Evolutionary conservation across 2,888 invertebrate genomes (phyloP).

Genomic region (Caenorhabditis panamensis): DNA sequence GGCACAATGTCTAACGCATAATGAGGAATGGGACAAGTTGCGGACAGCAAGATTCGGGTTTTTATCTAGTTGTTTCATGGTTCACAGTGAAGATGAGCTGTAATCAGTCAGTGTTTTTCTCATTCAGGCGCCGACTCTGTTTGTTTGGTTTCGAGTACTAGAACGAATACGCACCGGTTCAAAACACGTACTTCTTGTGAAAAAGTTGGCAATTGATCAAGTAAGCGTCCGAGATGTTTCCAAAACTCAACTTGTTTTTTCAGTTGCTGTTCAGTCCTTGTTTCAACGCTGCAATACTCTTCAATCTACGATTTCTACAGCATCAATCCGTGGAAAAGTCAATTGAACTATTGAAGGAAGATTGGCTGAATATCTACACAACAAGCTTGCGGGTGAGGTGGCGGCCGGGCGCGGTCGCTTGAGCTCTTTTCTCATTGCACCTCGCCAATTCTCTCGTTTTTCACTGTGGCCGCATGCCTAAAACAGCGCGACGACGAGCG

Average conservation of each 20-base stretch:
- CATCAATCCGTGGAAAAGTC: conserved; percentile 45
- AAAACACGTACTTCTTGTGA: conserved; percentile 12
- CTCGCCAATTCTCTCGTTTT: background rate
- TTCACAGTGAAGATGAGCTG: background rate
- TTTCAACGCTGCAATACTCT: conserved; percentile 54
- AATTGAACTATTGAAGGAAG: conserved; percentile 41
- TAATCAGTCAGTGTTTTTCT: background rate
- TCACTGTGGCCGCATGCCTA: background rate
- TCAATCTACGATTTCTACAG: conserved; percentile 54
- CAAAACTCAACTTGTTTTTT: conserved; percentile 1
- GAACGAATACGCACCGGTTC: conserved; percentile 29
- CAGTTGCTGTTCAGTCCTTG: conserved; percentile 53
- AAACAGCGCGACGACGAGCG: conserved; percentile 2
- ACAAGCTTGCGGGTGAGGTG: conserved; percentile 43
- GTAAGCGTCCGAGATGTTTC: conserved; percentile 17
- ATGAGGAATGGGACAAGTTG: conserved; percentile 48
- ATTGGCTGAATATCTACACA: conserved; percentile 49
- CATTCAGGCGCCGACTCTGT: conserved; percentile 48
- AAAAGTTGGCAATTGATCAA: conserved; percentile 54
- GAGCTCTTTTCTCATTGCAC: conserved; percentile 7
- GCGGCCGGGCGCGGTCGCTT: background rate
- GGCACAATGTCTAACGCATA: conserved; percentile 44
- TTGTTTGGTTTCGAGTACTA: conserved; percentile 46
- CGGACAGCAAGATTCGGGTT: conserved; percentile 51
- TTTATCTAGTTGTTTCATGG: conserved; percentile 49